A percentile compares a stretch with the other conserved stretches of the same genome.
phyloP scores from a whole-genome alignment of 2,113 vertebrate species.

The Progne subis region DNA sequence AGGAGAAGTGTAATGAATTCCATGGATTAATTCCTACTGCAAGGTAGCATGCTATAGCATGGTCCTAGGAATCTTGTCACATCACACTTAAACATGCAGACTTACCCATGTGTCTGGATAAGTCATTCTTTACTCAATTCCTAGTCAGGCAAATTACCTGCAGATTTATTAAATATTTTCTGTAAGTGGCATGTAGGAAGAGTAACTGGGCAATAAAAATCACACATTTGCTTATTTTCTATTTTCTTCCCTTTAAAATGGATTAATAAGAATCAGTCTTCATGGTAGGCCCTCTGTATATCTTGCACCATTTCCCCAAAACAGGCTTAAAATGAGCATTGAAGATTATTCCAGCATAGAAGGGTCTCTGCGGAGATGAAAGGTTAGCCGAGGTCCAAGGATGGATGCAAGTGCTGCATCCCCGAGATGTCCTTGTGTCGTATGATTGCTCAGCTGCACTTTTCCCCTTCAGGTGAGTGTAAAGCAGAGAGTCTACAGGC shows the following conservation, averaged over 20 bases:
- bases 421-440: background rate
- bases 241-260: background rate
- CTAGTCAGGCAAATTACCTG: background rate
- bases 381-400: background rate
- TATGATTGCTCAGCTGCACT: background rate
- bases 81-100: background rate
- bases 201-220: background rate
- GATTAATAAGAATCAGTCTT: background rate
- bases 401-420: background rate
- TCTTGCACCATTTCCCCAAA: background rate
- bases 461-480: background rate
- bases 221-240: background rate
- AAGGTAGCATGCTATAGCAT: background rate
- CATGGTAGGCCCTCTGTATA: background rate
- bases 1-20: slow-evolving; percentile 11
- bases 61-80: background rate
- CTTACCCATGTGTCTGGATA: background rate
- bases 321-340: background rate
- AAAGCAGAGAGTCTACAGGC: background rate
- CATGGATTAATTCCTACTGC: background rate
- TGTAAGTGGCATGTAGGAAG: background rate
- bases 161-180: background rate
- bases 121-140: background rate
- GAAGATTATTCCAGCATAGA: background rate
- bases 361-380: background rate